These are phyloP conservation scores for Dermolepida albohirtum DNA, from an alignment of 2,888 invertebrate species.

Conservation along the genomic window DNA sequence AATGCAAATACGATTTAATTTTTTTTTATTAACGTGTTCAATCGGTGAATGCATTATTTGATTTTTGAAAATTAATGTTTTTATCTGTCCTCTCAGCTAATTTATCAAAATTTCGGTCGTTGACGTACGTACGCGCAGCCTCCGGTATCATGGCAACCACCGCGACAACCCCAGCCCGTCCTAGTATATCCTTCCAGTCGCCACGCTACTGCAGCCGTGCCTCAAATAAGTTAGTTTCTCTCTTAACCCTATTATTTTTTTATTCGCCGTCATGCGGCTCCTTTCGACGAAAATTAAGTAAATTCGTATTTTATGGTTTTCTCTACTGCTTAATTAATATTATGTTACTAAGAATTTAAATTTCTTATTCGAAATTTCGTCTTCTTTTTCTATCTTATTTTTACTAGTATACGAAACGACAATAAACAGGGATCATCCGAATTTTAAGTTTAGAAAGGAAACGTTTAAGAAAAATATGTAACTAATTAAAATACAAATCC, in stretches of 20 bases:
- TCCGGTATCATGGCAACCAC: conserved; percentile 56
- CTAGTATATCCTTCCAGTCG: conserved; percentile 52
- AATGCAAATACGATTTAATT: too few relatives aligned
- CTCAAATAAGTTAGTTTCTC: conserved; percentile 55
- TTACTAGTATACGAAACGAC: conserved; percentile 52
- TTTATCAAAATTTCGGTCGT: conserved; percentile 6
- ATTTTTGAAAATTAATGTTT: neutral
- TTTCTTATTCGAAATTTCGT: conserved; percentile 1
- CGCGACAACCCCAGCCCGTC: conserved; percentile 52
- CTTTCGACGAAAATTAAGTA: conserved; percentile 21
- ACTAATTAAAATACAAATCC: conserved; percentile 18
- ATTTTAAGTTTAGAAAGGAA: conserved; percentile 43
- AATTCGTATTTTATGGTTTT: conserved; percentile 41
- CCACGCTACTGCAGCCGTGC: conserved; percentile 56
- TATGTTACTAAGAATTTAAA: conserved; percentile 21
- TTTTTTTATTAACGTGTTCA: too few relatives aligned
- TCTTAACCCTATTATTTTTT: conserved; percentile 49
- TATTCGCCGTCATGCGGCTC: conserved; percentile 45
- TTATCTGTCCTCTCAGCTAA: neutral
- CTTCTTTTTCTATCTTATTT: conserved; percentile 4
- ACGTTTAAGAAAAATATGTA: conserved; percentile 10
- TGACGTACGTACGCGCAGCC: conserved; percentile 52
- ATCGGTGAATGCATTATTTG: too few relatives aligned
- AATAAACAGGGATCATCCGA: conserved; percentile 55
- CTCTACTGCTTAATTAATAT: conserved; percentile 22